Conservation (phyloP, 2,797 vertebrate genomes). For the Phoebastria nigripes region DNA sequence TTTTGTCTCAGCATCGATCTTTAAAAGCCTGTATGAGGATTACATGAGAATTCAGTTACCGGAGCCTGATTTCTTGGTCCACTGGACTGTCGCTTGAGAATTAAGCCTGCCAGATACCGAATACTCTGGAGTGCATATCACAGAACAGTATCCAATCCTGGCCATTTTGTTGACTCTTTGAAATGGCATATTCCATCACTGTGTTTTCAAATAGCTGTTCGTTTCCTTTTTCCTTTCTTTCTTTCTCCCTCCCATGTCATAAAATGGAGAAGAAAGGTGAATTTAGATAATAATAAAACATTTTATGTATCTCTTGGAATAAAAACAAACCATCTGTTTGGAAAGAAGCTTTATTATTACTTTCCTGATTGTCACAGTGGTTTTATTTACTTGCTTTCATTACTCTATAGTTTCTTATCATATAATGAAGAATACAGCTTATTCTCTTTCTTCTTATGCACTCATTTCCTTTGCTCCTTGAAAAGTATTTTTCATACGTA, state of each 20-base stretch:
- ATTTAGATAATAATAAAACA: neutral
- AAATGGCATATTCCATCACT: neutral
- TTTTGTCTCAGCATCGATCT: neutral
- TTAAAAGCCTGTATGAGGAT: neutral
- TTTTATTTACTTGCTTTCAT: constrained; percentile 2
- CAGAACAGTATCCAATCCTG: neutral
- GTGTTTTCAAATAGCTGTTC: neutral
- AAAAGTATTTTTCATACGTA: neutral
- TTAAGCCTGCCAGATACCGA: neutral
- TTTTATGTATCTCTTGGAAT: neutral
- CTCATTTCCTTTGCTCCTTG: neutral
- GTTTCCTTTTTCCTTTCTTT: neutral
- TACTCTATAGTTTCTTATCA: neutral
- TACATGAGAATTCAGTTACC: neutral
- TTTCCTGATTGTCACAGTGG: neutral
- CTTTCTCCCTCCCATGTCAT: neutral
- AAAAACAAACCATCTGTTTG: neutral
- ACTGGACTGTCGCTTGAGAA: neutral
- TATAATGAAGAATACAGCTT: neutral
- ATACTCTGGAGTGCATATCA: neutral
- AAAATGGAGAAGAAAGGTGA: neutral
- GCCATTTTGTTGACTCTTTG: neutral
- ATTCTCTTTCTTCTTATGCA: neutral
- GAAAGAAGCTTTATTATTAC: neutral
- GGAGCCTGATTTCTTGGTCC: neutral